A percentile compares a stretch with the other conserved stretches of the same genome.
phyloP scores from a whole-genome alignment of 2,888 invertebrate genomes.

The Hydrotaea diabolus region DNA sequence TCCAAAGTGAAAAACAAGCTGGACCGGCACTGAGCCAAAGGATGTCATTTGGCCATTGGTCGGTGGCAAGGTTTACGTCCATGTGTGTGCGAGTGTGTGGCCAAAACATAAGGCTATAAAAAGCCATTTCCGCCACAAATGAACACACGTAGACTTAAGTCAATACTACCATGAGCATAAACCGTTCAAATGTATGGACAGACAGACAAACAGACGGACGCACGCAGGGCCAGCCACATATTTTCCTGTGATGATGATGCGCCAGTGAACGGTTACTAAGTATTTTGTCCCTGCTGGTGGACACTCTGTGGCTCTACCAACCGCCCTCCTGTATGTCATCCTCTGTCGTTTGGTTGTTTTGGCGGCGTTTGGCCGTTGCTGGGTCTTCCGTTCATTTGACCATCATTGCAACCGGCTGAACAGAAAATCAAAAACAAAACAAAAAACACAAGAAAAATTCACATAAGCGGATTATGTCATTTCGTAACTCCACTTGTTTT shows the following conservation, averaged over 20 bases:
- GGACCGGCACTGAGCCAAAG: background rate
- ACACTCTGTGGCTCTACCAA: conserved; percentile 9
- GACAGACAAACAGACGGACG: background rate
- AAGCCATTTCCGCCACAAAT: conserved; percentile 47
- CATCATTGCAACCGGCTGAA: background rate
- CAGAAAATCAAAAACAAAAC: background rate
- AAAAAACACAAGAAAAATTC: background rate
- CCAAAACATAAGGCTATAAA: conserved; percentile 49
- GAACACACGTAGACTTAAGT: conserved; percentile 51
- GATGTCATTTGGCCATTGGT: background rate
- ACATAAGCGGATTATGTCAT: conserved; percentile 48
- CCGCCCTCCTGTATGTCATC: background rate
- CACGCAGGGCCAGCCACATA: conserved; percentile 3
- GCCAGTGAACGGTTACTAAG: conserved; percentile 30
- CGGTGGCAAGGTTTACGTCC: background rate
- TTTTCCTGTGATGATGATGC: conserved; percentile 10
- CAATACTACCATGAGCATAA: conserved; percentile 38
- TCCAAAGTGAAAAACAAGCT: conserved; percentile 7
- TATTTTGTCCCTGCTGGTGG: conserved; percentile 30
- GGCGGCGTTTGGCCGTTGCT: background rate
- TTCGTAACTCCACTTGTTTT: conserved; percentile 35
- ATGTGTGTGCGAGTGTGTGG: background rate
- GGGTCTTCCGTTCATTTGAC: conserved; percentile 7
- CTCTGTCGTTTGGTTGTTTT: conserved; percentile 16
- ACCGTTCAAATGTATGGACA: conserved; percentile 17